Conservation (phyloP, 2,113 vertebrate species). For the Engystomops pustulosus region DNA sequence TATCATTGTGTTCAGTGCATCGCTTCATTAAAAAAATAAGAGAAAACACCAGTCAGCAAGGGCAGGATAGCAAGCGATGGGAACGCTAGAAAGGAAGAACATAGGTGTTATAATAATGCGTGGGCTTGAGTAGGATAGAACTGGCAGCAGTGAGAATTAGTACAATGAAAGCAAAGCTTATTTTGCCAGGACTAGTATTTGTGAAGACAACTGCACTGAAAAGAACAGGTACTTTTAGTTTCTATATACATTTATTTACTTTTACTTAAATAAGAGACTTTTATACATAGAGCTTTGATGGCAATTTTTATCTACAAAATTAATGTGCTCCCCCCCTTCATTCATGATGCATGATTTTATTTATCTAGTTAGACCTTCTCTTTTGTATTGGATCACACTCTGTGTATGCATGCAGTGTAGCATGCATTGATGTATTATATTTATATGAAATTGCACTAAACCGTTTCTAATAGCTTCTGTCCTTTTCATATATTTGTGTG, state of each 20-base stretch:
- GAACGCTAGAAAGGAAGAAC: slow-evolving; percentile 60
- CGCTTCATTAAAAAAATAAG: slow-evolving; percentile 59
- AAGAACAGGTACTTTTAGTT: background rate
- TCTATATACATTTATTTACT: background rate
- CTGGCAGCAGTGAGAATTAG: slow-evolving; percentile 66
- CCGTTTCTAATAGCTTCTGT: background rate
- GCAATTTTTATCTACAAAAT: background rate
- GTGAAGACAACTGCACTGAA: slow-evolving; percentile 15
- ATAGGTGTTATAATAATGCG: slow-evolving; percentile 67
- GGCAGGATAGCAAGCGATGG: slow-evolving; percentile 16
- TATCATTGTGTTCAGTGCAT: slow-evolving; percentile 22
- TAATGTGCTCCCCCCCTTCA: background rate
- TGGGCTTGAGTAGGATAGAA: slow-evolving; percentile 65
- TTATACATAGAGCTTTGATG: no score
- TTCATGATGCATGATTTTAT: background rate
- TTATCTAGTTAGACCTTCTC: background rate
- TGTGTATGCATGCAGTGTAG: background rate
- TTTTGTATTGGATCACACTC: background rate
- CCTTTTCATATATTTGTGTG: no score
- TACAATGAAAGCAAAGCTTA: slow-evolving; percentile 66
- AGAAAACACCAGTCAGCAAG: background rate
- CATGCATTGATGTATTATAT: background rate
- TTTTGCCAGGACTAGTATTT: slow-evolving; percentile 62
- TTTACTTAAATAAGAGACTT: background rate
- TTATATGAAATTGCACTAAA: background rate